Base-by-base conservation (phyloP, 2,888 invertebrate species). In the Folsomia manolachei region DNA sequence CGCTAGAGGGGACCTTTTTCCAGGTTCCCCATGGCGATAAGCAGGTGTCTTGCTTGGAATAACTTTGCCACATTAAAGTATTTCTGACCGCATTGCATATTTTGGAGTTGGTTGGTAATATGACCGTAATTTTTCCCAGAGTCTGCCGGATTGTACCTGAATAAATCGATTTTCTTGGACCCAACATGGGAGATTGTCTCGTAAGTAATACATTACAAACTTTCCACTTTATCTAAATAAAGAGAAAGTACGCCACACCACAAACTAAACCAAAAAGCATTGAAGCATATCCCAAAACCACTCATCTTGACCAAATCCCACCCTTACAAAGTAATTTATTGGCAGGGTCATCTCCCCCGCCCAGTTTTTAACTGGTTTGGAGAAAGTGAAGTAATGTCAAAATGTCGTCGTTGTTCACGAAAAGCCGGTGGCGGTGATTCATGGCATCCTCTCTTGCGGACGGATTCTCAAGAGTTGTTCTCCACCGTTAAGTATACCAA, bases 11-110 rank as follows among this genome's bases (percentile, higher is more conserved):
- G 56, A 19, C 56, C n/a, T 18, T 19, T 19, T 56, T 39, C 39
- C 39, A n/a, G n/a, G n/a, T 39, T 39, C 39, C 56, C 56, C 56
- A 56, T 21, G 21, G 56, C 19, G 56, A 56, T 56, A 56, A 56
- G 19, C 56, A 56, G 56, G 19, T 56, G 56, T 56, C 56, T n/a
- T 56, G n/a, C 4, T 4, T 9, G 14, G 4, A 56, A 56, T 56
- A 56, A 56, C 56, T 56, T 19, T 56, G 56, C 7, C 56, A 56
- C 56, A n/a, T 56, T 19, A 21, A n/a, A n/a, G n/a, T n/a, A n/a
- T n/a, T n/a, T n/a, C n/a, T n/a, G n/a, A n/a, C n/a, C 39, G 39
- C 14, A 9, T 4, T 14, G 39, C 39, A 39, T 39, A 39, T 39
- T 39, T 39, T 39, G n/a, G n/a, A n/a, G n/a, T n/a, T n/a, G n/a